These are phyloP conservation scores for Sinotaia quadrata DNA, from an alignment of 2,888 invertebrate species.

Conservation along the genomic window DNA sequence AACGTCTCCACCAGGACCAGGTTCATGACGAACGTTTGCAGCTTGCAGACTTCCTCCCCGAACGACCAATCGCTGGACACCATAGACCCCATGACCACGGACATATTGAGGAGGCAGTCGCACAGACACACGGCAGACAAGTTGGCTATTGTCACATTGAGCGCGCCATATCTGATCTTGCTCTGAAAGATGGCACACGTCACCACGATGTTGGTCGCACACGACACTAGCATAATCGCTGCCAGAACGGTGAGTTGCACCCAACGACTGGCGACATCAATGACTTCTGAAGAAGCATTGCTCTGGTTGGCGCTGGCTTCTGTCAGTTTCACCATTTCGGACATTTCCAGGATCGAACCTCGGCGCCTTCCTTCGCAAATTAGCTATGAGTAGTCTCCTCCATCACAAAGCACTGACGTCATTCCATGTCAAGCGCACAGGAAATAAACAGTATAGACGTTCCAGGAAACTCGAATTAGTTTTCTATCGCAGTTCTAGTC, in stretches of 20 bases:
- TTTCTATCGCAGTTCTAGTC: too few relatives aligned
- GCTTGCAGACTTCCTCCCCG: conserved; percentile 50
- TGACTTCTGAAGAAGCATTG: not conserved
- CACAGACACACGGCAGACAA: conserved; percentile 56
- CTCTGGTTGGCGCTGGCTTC: not conserved
- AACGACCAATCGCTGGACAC: conserved; percentile 53
- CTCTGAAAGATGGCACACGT: conserved; percentile 57
- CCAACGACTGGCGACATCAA: conserved; percentile 17
- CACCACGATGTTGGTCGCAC: conserved; percentile 57
- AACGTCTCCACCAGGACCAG: conserved; percentile 50
- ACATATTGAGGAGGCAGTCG: conserved; percentile 62
- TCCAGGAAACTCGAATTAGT: too few relatives aligned
- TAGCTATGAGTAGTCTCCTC: too few relatives aligned
- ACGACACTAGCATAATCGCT: conserved; percentile 55
- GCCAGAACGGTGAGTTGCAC: conserved; percentile 52
- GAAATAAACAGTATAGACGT: too few relatives aligned
- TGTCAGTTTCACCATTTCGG: conserved; percentile 3
- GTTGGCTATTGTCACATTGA: conserved; percentile 58
- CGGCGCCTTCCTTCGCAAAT: too few relatives aligned
- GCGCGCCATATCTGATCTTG: conserved; percentile 43
- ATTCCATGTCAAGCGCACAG: too few relatives aligned
- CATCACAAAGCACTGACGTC: too few relatives aligned
- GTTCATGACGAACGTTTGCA: conserved; percentile 59
- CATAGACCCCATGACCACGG: conserved; percentile 56
- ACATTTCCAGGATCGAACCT: too few relatives aligned